Evolutionary conservation across 2,113 vertebrate species (phyloP).

Genomic region (Perca flavescens): DNA sequence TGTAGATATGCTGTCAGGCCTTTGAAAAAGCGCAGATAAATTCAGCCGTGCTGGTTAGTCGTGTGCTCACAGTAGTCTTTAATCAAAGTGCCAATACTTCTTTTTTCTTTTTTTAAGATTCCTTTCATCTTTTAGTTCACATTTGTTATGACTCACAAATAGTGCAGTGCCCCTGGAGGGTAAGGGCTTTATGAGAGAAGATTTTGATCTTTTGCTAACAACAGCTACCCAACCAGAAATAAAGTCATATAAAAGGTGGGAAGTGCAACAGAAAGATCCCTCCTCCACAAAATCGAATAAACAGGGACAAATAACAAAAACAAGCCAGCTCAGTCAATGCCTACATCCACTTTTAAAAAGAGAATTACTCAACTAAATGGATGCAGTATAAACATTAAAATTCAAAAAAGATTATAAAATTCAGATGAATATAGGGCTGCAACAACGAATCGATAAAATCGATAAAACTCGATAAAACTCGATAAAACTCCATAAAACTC

Average conservation of each 20-base stretch:
- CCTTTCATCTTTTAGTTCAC: constrained; percentile 36
- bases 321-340: not conserved
- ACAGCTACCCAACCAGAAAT: constrained; percentile 29
- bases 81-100: constrained; percentile 56
- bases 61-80: constrained; percentile 34
- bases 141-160: constrained; percentile 35
- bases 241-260: constrained; percentile 28
- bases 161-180: constrained; percentile 23
- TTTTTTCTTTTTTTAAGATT: constrained; percentile 13
- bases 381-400: not conserved
- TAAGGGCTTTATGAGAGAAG: constrained; percentile 29
- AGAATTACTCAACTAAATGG: not conserved
- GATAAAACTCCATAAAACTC: no score
- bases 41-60: constrained; percentile 39
- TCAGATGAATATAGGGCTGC: no score
- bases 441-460: no score
- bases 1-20: constrained; percentile 39
- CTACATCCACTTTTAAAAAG: not conserved
- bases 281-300: constrained; percentile 57
- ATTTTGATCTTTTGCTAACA: constrained; percentile 33
- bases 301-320: constrained; percentile 27
- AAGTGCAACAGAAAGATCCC: constrained; percentile 39
- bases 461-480: no score
- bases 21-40: constrained; percentile 54
- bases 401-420: no score